Base-by-base conservation (phyloP, 2,113 vertebrate species). In the Psephotus haematonotus region DNA sequence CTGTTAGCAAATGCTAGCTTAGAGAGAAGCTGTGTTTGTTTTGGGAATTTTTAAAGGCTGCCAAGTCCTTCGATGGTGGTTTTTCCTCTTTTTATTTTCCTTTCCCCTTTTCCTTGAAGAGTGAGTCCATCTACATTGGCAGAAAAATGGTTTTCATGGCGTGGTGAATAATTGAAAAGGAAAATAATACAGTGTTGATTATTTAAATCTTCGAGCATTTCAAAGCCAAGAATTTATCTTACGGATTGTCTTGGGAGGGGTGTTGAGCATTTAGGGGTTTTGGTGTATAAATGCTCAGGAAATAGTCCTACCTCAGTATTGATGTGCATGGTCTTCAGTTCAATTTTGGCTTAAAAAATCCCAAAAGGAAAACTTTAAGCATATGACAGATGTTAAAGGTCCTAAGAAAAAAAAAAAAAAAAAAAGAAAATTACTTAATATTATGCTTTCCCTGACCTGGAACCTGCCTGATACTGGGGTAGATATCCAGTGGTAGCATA, bases 211-310 rank as follows among this genome's bases (percentile, higher is more conserved):
- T 95, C 0, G 3, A 92, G 29, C 95, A 74, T 75, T 90, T 96
- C 84, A 69, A 95, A 94, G 39, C 79, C 74, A 94, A 80, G 53
- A 77, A 60, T 88, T 87, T 69, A 53, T 94, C 46, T 86, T 35
- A 80, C 27, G 4, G 47, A 86, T 84, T 89, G 69, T 79, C 53
- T 93, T 93, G 27, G 33, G 53, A 79, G 27, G 27, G 59, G 39
- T 69, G 28, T 70, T 65, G 29, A 50, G 4, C 22, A 33, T 49
- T 39, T 53, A 31, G 17, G 10, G 62, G 27, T 86, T 16, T 76
- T 3, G 29, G 16, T 78, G 43, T 60, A 17, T 57, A 76, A 8
- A 9, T 62, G 31, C 12, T 90, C 16, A 69, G 15, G 4, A 23
- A 6, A 15, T 24, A 39, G 28, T 9, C 31, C 3, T 7, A 35